Evolutionary conservation across 2,797 vertebrate genomes (phyloP).

Genomic region (Thaleichthys pacificus): DNA sequence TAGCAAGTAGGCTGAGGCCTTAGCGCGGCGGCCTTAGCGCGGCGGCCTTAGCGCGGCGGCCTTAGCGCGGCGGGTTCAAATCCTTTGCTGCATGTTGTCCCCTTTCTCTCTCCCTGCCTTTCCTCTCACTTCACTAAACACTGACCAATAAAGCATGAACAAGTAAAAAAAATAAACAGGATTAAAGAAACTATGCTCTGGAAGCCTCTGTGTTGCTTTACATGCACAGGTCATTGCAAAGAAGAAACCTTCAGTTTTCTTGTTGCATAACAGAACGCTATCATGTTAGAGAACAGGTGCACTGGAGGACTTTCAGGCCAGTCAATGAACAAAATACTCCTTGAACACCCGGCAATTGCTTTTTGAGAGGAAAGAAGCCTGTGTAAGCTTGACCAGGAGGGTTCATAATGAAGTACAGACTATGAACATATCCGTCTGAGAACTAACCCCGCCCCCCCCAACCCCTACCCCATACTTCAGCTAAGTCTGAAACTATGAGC

Average conservation of each 20-base stretch:
- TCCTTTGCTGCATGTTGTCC: no score
- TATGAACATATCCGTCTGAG: constrained; percentile 44
- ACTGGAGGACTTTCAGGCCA: constrained; percentile 8
- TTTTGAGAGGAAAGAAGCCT: constrained; percentile 48
- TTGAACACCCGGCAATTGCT: constrained; percentile 30
- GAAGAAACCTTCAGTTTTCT: constrained; percentile 6
- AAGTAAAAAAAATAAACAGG: not conserved
- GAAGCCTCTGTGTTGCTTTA: not conserved
- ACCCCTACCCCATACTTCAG: not conserved
- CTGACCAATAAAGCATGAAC: no score
- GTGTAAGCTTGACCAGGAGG: constrained; percentile 14
- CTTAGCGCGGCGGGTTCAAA: no score
- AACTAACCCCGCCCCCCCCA: not conserved
- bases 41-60: no score
- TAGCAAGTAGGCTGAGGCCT: no score
- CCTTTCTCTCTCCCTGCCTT: no score
- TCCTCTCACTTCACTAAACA: no score
- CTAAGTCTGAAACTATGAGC: constrained; percentile 46
- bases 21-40: no score
- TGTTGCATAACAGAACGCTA: constrained; percentile 8
- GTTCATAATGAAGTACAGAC: constrained; percentile 28
- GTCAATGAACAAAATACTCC: constrained; percentile 24
- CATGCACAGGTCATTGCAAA: not conserved
- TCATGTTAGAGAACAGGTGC: not conserved
- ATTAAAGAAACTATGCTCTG: not conserved